These are phyloP conservation scores for Knipowitschia caucasica DNA, from an alignment of 2,797 vertebrate genomes.

Conservation along the genomic window DNA sequence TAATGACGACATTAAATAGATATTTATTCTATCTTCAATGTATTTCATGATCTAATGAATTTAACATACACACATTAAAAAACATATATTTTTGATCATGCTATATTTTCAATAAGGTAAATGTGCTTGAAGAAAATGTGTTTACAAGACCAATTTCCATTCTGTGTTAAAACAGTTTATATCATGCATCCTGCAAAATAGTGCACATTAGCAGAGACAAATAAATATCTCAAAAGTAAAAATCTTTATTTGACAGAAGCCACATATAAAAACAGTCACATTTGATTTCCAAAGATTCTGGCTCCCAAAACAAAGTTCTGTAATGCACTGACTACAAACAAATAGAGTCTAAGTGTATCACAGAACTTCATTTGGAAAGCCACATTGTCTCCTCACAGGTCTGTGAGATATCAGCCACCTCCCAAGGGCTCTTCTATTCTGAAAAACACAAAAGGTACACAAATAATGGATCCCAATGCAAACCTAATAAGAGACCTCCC, in stretches of 20 bases:
- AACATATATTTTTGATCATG: too few relatives aligned
- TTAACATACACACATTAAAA: too few relatives aligned
- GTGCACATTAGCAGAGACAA: background rate
- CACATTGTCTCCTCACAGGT: constrained; percentile 72
- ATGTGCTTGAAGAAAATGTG: too few relatives aligned
- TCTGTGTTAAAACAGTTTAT: too few relatives aligned
- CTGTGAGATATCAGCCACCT: constrained; percentile 59
- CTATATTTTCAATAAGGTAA: too few relatives aligned
- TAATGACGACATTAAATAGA: too few relatives aligned
- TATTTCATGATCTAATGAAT: too few relatives aligned
- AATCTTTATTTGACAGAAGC: constrained; percentile 56
- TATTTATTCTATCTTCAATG: too few relatives aligned
- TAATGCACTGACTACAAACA: constrained; percentile 87
- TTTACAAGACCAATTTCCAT: too few relatives aligned
- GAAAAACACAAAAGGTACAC: constrained; percentile 47
- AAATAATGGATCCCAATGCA: constrained; percentile 16
- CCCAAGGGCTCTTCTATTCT: constrained; percentile 56
- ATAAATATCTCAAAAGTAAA: constrained; percentile 20
- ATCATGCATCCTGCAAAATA: background rate
- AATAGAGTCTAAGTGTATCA: constrained; percentile 84
- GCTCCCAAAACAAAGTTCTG: constrained; percentile 88
- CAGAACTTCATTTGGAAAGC: constrained; percentile 88
- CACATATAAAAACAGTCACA: constrained; percentile 20
- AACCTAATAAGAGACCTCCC: constrained; percentile 3
- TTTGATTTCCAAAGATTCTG: constrained; percentile 57